Base-by-base conservation (phyloP, 2,113 vertebrate species). In the Serinus canaria region DNA sequence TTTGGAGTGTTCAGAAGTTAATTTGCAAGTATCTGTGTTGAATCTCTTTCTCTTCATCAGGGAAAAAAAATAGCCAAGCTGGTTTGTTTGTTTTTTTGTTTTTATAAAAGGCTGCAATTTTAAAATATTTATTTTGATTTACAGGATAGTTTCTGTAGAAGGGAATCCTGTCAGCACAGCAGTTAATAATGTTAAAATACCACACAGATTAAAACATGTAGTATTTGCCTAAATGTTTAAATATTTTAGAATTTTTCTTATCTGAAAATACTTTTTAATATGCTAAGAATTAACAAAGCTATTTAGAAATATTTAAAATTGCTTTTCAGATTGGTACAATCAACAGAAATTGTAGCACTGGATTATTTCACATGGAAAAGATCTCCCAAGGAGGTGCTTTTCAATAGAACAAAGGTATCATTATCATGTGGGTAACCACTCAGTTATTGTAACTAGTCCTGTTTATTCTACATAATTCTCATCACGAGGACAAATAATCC, bases 401-500 rank as follows among this genome's bases (percentile, higher is more conserved):
- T 59, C 44, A 64, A 4, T 83, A 56, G 74, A 93, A 88, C 35
- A 92, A 75, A 92, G 27, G 19, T 87, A 66, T 82, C n/a, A 41
- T 78, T 92, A 78, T 87, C 53, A 41, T 83, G 41, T 56, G 24
- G n/a, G 52, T 92, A 94, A 64, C 90, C 74, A 87, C 66, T 84
- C 52, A 47, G 60, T 79, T 90, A 49, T 68, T 92, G 24, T 89
- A 96, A 94, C 62, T 79, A 83, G 85, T 87, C 66, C 49, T 95
- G 69, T 91, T 95, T 91, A 78, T 92, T 94, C 66, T 64, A 60
- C 17, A 11, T 87, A 75, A 87, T 92, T 92, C 66, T 83, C n/a
- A 83, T 81, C 19, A 56, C 24, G n/a, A 89, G n/a, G 39, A 46
- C 66, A 92, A 94, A 94, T 75, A 89, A 89, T 92, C 77, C 44